Conservation (phyloP, 2,797 vertebrate genomes). For the Sylvia borin region DNA sequence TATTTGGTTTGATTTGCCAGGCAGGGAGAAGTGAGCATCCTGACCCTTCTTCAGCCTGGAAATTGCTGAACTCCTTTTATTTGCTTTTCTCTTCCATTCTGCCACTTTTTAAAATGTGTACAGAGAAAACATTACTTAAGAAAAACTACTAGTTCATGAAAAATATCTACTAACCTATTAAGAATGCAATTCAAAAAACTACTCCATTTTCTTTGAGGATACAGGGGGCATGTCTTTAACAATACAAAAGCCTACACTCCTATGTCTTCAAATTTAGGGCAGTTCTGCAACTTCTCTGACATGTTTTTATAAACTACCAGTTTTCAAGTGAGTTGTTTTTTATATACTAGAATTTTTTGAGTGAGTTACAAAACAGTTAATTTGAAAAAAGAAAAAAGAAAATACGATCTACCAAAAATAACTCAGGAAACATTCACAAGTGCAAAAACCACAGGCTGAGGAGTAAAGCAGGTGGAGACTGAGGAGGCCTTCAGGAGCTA, state of each 20-base stretch:
- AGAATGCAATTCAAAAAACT: not conserved
- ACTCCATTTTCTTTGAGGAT: not conserved
- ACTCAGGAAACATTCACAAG: not conserved
- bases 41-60: not conserved
- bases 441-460: not conserved
- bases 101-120: not conserved
- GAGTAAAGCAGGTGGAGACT: not conserved
- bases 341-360: not conserved
- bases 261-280: not conserved
- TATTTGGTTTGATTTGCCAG: not conserved
- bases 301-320: not conserved
- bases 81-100: not conserved
- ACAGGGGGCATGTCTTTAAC: not conserved
- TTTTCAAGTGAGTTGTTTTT: not conserved
- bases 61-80: not conserved
- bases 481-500: not conserved
- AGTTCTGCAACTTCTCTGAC: not conserved
- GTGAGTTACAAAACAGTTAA: not conserved
- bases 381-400: not conserved
- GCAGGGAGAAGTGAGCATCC: not conserved
- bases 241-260: not conserved
- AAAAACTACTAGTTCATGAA: not conserved
- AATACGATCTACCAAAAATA: not conserved
- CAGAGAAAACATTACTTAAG: not conserved
- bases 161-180: not conserved